phyloP scores from a whole-genome alignment of 2,113 vertebrate species.

The Rhea pennata region DNA sequence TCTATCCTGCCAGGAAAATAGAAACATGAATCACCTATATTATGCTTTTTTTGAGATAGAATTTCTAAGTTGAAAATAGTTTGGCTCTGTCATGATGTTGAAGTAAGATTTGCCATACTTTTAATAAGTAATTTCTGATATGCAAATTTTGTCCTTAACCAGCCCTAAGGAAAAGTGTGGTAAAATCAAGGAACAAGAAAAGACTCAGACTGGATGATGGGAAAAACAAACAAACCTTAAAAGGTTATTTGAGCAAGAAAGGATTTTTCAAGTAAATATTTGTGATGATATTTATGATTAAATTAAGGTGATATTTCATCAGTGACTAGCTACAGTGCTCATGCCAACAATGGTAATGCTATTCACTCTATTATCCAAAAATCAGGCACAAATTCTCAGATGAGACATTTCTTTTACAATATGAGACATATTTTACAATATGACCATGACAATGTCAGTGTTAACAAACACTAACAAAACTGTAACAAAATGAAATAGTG shows the following conservation, averaged over 20 bases:
- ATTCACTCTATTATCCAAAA: not conserved
- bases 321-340: not conserved
- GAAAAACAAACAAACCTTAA: not conserved
- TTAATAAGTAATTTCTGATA: not conserved
- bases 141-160: not conserved
- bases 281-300: not conserved
- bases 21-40: not conserved
- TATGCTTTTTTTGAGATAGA: not conserved
- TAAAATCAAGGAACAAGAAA: not conserved
- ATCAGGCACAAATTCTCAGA: not conserved
- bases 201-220: not conserved
- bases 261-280: not conserved
- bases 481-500: not conserved
- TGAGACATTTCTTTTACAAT: not conserved
- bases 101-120: not conserved
- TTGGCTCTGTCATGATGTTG: not conserved
- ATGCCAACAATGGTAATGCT: not conserved
- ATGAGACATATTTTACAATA: not conserved
- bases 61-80: not conserved
- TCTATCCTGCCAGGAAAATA: not conserved
- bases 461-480: not conserved
- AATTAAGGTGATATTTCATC: not conserved
- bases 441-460: not conserved
- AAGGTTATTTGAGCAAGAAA: not conserved
- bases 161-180: not conserved